Evolutionary conservation across 2,113 vertebrate genomes (phyloP).

Genomic region (Saccopteryx bilineata): DNA sequence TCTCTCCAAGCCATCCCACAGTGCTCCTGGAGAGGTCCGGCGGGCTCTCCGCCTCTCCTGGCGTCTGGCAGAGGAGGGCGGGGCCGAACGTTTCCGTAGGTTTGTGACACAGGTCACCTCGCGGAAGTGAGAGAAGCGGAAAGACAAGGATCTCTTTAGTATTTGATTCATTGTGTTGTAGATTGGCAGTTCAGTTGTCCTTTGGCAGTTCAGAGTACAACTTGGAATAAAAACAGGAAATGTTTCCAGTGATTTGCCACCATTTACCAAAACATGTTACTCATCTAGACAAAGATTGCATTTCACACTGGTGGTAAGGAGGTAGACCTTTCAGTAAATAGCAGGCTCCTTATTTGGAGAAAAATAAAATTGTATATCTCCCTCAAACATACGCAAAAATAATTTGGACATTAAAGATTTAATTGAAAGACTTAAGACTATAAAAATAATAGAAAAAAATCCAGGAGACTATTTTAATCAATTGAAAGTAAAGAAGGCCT

Average conservation of each 20-base stretch:
- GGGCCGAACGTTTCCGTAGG: fast-evolving
- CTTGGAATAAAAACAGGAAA: conserved; percentile 5
- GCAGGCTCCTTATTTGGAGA: neutral
- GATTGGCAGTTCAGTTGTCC: too few relatives aligned
- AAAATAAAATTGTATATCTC: neutral
- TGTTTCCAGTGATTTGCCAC: neutral
- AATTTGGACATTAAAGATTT: neutral
- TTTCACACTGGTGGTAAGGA: neutral
- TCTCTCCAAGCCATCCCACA: neutral
- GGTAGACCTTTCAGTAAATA: neutral
- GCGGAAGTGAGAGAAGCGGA: neutral
- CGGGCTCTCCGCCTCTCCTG: neutral
- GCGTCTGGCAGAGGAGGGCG: neutral
- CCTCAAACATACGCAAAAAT: neutral
- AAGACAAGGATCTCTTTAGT: neutral
- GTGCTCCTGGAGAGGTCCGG: neutral
- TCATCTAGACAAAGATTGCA: neutral
- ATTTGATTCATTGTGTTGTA: neutral
- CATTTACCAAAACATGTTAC: neutral
- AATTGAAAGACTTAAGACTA: neutral
- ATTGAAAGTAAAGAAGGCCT: neutral
- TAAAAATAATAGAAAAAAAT: conserved; percentile 12
- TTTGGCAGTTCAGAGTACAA: neutral
- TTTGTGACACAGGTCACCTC: fast-evolving
- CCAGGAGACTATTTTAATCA: neutral